Evolutionary conservation across 2,888 invertebrate species (phyloP), one percentile per base, ranked within the genome.

Genomic region (Tenthredo livida): DNA sequence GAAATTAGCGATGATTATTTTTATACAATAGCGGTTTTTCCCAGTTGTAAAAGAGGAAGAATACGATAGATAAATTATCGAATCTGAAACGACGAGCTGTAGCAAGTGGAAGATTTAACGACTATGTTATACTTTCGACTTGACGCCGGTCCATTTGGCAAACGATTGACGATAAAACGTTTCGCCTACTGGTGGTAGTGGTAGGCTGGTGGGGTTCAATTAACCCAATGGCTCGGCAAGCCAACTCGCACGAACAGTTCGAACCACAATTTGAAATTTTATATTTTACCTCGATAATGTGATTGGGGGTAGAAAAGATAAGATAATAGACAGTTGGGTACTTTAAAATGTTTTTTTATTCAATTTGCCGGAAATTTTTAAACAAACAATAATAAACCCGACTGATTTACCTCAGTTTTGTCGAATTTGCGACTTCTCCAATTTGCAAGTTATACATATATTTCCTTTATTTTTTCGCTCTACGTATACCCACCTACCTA

Each of bases 81-180:
- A 70, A 73, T 43, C 21, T 25, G 43, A 7, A 1, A 73, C 37
- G 4, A 73, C 40, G 9, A 73, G 7, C 21, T 21, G n/a, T 9
- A 7, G n/a, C 6, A 17, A 33, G 21, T 17, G 43, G 72, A 73
- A 73, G 72, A 73, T 73, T 73, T 73, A 73, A 73, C 72, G n/a
- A 43, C 43, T 73, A 7, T 43, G 72, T 73, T 73, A 73, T 73
- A 73, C 43, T 73, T 73, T 43, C 21, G 72, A 73, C 43, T 73
- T 25, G 72, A 73, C 72, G 17, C 72, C 72, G 72, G 72, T 73
- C 72, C 72, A 73, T 73, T 73, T 73, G 72, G 21, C 43, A 43
- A 73, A 73, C 72, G 72, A 73, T 73, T 73, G 72, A 43, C 72
- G 72, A 73, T 73, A 73, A 73, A 73, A 73, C 43, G 72, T 73